phyloP scores from a whole-genome alignment of 2,888 invertebrate species.

The Lottia gigantea region DNA sequence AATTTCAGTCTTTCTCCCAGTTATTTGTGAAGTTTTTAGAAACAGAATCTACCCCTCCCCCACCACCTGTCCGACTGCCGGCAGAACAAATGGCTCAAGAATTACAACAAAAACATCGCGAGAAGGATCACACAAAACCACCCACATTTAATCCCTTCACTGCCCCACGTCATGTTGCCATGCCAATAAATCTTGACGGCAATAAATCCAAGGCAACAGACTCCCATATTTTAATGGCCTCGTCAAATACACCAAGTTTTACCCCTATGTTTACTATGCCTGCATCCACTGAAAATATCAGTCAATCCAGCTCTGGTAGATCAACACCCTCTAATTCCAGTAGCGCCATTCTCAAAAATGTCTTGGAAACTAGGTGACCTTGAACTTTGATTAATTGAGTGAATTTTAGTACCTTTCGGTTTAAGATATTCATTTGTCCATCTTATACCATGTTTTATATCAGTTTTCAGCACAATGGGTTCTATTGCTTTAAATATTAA shows the following conservation, averaged over 20 bases:
- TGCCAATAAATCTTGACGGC: conserved; percentile 29
- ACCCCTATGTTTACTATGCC: conserved; percentile 33
- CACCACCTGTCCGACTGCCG: conserved; percentile 62
- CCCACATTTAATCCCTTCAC: conserved; percentile 64
- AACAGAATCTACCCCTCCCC: conserved; percentile 80
- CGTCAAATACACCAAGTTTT: conserved; percentile 48
- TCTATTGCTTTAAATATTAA: too few relatives aligned
- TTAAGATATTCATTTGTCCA: too few relatives aligned
- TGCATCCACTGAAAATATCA: conserved; percentile 30
- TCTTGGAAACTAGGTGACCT: conserved; percentile 46
- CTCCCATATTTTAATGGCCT: conserved; percentile 49
- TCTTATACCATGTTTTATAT: too few relatives aligned
- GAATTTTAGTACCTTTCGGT: too few relatives aligned
- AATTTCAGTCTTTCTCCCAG: conserved; percentile 75
- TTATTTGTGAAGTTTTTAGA: conserved; percentile 85
- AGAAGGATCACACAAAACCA: conserved; percentile 37
- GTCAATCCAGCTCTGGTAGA: conserved; percentile 43
- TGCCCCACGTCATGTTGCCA: conserved; percentile 58
- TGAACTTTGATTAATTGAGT: too few relatives aligned
- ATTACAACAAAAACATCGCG: conserved; percentile 46
- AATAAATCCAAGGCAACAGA: conserved; percentile 23
- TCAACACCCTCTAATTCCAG: conserved; percentile 42
- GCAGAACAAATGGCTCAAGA: conserved; percentile 66
- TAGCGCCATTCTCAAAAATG: conserved; percentile 58
- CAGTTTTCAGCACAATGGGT: too few relatives aligned